These are phyloP conservation scores for Promerops cafer DNA, from an alignment of 2,113 vertebrate genomes.

Conservation along the genomic window DNA sequence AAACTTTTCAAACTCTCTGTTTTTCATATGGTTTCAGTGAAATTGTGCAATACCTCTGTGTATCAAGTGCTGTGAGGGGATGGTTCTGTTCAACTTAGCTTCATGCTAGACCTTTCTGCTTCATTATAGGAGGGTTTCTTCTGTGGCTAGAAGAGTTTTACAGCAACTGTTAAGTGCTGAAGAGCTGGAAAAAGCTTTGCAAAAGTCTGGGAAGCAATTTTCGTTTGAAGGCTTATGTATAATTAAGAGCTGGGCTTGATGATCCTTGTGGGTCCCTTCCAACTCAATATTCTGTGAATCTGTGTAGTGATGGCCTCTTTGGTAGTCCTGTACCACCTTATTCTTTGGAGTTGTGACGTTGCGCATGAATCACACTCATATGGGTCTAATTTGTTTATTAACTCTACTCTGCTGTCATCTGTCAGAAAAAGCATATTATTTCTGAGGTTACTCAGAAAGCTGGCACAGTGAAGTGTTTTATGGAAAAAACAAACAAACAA, in stretches of 20 bases:
- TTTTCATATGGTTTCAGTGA: background rate
- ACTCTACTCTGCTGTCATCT: background rate
- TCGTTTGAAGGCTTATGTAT: background rate
- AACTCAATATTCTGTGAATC: background rate
- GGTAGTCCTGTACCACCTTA: background rate
- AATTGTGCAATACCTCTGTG: background rate
- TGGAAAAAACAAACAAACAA: background rate
- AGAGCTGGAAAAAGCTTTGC: background rate
- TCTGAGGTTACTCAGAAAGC: slow-evolving; percentile 19
- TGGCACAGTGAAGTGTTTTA: background rate
- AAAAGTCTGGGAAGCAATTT: background rate
- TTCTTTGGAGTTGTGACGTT: background rate
- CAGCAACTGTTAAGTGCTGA: background rate
- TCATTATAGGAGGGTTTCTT: background rate
- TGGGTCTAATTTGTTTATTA: slow-evolving; percentile 17
- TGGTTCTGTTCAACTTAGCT: background rate
- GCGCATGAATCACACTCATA: background rate
- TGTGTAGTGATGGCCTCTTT: background rate
- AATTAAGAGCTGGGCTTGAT: background rate
- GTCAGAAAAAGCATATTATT: background rate
- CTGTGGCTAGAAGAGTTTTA: background rate
- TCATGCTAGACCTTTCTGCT: background rate
- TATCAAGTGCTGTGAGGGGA: background rate
- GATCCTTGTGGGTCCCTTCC: background rate
- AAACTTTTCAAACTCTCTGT: background rate